phyloP scores from a whole-genome alignment of 2,888 invertebrate species.

The Crepidodera aurea region DNA sequence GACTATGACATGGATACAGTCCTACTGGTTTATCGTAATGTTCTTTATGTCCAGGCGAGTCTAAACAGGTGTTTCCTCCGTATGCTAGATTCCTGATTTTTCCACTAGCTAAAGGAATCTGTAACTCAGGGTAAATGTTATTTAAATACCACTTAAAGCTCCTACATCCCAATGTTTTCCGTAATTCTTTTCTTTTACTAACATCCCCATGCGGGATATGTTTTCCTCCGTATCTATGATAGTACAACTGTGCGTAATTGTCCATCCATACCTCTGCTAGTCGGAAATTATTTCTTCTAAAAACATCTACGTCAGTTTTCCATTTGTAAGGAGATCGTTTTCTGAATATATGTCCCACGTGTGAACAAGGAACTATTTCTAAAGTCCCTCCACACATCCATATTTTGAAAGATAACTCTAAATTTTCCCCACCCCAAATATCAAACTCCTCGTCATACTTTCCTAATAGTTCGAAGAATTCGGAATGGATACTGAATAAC shows the following conservation, averaged over 20 bases:
- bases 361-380: conserved; percentile 97
- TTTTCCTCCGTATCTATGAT: conserved; percentile 81
- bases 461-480: conserved; percentile 92
- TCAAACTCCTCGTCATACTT: conserved; percentile 99
- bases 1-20: conserved; percentile 97
- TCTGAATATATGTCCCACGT: conserved; percentile 98
- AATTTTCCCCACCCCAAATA: conserved; percentile 98
- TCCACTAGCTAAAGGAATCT: conserved; percentile 97
- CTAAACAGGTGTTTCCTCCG: conserved; percentile 90
- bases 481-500: conserved; percentile 93
- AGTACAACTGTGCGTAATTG: conserved; percentile 96
- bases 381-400: conserved; percentile 99
- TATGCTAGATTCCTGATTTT: conserved; percentile 90
- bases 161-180: conserved; percentile 89
- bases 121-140: conserved; percentile 96
- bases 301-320: background rate
- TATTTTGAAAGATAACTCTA: conserved; percentile 96
- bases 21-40: conserved; percentile 96
- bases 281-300: conserved; percentile 91
- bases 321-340: conserved; percentile 94
- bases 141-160: conserved; percentile 98
- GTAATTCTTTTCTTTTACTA: conserved; percentile 76
- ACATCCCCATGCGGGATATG: conserved; percentile 75
- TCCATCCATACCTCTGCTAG: conserved; percentile 98
- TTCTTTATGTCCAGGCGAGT: conserved; percentile 92